A percentile compares a stretch with the other conserved stretches of the same genome.
Conservation (phyloP, 2,113 vertebrate genomes). For the Rhinoderma darwinii region DNA sequence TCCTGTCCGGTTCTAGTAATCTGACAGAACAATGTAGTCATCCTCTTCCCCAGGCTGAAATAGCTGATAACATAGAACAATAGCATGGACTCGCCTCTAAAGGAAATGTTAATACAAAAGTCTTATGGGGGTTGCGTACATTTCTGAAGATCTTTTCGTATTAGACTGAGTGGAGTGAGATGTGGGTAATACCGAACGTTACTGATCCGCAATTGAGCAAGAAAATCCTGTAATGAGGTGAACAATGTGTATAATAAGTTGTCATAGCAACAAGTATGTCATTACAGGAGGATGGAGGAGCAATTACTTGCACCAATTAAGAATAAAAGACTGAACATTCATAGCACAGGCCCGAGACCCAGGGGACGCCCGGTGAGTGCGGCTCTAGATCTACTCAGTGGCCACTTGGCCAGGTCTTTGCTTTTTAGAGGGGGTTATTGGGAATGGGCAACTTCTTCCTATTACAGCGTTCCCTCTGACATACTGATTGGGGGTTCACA, state of each 20-base stretch:
- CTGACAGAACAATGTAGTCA: too few species aligned
- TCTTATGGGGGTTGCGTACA: too few species aligned
- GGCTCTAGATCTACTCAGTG: too few species aligned
- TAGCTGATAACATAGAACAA: neutral
- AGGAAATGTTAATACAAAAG: too few species aligned
- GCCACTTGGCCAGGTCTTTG: too few species aligned
- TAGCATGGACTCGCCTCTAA: neutral
- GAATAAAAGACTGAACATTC: neutral
- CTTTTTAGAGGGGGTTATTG: too few species aligned
- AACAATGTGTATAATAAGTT: neutral
- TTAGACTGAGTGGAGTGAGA: neutral
- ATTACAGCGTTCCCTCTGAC: too few species aligned
- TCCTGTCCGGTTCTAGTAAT: too few species aligned
- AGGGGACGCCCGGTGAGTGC: neutral
- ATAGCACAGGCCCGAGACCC: neutral
- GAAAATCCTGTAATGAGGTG: neutral
- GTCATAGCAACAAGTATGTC: neutral
- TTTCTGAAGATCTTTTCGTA: too few species aligned
- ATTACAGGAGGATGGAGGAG: neutral
- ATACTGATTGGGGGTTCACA: too few species aligned
- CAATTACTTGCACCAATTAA: conserved; percentile 29
- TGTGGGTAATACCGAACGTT: neutral
- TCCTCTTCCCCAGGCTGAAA: neutral
- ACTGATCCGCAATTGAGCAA: neutral
- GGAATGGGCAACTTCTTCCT: too few species aligned